phyloP scores from a whole-genome alignment of 2,888 invertebrate species.

The Brachyptera putata region DNA sequence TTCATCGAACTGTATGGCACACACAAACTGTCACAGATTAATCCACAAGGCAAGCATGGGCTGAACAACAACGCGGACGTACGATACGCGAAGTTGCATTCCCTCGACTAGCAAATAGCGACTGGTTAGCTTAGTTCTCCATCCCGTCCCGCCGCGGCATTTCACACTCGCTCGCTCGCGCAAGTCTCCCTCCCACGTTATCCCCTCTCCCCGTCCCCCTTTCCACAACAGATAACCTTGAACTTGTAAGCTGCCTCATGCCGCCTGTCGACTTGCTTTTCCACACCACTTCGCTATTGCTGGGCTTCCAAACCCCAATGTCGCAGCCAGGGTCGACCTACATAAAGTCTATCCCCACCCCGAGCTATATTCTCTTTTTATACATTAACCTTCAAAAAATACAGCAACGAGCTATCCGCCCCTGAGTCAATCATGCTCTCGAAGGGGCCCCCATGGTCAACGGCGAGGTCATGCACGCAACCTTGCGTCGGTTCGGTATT shows the following conservation, averaged over 20 bases:
- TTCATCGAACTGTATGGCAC: too few relatives aligned
- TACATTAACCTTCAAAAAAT: conserved; percentile 24
- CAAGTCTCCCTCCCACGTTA: conserved; percentile 35
- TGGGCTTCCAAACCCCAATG: conserved; percentile 9
- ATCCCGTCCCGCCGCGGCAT: conserved; percentile 29
- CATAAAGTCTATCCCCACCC: conserved; percentile 10
- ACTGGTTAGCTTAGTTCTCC: background rate
- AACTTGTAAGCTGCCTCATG: conserved; percentile 43
- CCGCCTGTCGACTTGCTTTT: conserved; percentile 21
- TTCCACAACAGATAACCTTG: conserved; percentile 48
- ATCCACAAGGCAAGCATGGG: conserved; percentile 1
- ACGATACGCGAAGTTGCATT: conserved; percentile 1
- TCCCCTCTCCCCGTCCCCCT: conserved; percentile 54
- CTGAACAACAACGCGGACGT: background rate
- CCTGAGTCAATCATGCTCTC: conserved; percentile 13
- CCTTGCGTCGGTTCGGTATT: background rate
- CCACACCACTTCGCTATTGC: conserved; percentile 13
- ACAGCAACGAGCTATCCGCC: conserved; percentile 11
- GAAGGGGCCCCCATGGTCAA: conserved; percentile 12
- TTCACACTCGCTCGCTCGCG: conserved; percentile 43
- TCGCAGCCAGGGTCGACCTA: conserved; percentile 23
- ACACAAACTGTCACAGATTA: background rate
- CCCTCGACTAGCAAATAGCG: background rate
- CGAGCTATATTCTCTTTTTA: conserved; percentile 17
- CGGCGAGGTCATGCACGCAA: conserved; percentile 17